Percentiles rank a stretch among this genome's conserved stretches.
These are phyloP conservation scores for Gnathonemus echidnorhynchus DNA, from an alignment of 2,113 vertebrate species.

Conservation along the genomic window DNA sequence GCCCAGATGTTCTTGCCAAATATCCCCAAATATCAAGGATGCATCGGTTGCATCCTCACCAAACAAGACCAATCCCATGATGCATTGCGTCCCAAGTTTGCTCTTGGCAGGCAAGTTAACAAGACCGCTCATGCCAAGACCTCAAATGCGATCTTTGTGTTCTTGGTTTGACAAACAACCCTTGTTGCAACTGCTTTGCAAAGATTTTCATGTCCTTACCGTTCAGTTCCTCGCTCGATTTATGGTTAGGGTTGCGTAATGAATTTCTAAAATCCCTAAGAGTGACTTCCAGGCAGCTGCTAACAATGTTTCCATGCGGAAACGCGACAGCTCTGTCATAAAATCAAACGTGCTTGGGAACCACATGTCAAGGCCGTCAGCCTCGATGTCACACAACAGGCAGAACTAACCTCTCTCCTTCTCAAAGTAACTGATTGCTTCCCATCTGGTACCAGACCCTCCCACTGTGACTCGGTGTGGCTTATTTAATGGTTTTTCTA, in stretches of 20 bases:
- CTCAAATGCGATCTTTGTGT: background rate
- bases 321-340: background rate
- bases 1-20: background rate
- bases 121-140: background rate
- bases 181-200: background rate
- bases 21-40: background rate
- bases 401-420: background rate
- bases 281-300: background rate
- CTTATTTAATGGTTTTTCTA: slow-evolving; percentile 11
- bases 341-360: background rate
- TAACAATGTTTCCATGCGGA: background rate
- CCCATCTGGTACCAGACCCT: slow-evolving; percentile 5
- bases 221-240: background rate
- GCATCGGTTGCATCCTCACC: background rate
- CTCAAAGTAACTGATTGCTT: background rate
- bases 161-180: background rate
- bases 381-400: background rate
- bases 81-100: background rate
- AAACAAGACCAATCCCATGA: background rate
- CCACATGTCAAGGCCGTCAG: background rate
- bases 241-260: background rate
- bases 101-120: background rate
- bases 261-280: background rate
- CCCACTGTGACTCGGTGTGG: background rate
- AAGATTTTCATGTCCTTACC: background rate